Conservation (phyloP, 2,797 vertebrate species). For the Lithobates sylvaticus region DNA sequence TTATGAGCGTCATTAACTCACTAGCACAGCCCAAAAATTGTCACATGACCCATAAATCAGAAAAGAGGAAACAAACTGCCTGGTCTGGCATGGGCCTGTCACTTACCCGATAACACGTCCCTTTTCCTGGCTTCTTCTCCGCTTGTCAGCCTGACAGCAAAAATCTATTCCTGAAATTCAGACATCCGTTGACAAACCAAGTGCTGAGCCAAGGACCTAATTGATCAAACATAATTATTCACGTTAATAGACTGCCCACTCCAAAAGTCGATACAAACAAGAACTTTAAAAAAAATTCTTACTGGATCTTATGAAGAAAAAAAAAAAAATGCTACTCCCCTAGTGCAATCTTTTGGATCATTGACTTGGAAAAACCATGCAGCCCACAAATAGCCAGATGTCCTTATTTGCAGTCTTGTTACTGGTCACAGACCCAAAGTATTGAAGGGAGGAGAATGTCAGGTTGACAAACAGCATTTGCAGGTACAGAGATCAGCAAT, state of each 20-base stretch:
- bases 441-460: no score
- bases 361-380: no score
- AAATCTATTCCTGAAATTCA: slow-evolving; percentile 59
- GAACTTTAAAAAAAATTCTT: not conserved
- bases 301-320: not conserved
- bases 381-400: not conserved
- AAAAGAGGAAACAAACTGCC: not conserved
- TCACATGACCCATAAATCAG: not conserved
- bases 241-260: not conserved
- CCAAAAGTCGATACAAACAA: not conserved
- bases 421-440: no score
- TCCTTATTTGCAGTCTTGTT: no score
- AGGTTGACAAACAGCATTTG: no score
- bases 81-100: not conserved
- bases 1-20: no score
- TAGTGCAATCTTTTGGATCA: no score
- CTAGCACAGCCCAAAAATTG: no score
- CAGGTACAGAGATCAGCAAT: no score
- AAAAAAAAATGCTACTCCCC: not conserved
- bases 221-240: not conserved
- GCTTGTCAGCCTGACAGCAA: slow-evolving; percentile 61
- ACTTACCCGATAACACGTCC: slow-evolving; percentile 68
- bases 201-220: slow-evolving; percentile 2
- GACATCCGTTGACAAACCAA: slow-evolving; percentile 48
- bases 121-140: slow-evolving; percentile 46